Conservation (phyloP, 2,797 vertebrate species). For the Xenentodon cancila region DNA sequence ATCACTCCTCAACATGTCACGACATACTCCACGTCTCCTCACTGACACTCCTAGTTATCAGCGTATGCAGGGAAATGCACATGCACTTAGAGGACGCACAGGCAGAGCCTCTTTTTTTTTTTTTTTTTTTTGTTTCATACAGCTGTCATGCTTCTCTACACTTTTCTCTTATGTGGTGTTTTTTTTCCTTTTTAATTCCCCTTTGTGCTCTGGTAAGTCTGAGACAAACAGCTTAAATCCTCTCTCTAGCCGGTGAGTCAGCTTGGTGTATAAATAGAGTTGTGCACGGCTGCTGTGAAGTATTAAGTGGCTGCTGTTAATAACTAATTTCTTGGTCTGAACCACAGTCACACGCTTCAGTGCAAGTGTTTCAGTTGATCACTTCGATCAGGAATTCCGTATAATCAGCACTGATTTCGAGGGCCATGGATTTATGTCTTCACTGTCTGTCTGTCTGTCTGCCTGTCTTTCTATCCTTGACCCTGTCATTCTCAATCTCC, state of each 20-base stretch:
- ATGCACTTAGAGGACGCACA: slow-evolving; percentile 23
- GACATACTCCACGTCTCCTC: slow-evolving; percentile 14
- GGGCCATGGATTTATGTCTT: background rate
- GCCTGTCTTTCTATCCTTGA: slow-evolving; percentile 23
- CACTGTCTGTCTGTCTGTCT: slow-evolving; percentile 8
- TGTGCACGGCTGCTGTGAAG: slow-evolving; percentile 40
- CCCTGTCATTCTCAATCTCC: slow-evolving; percentile 51
- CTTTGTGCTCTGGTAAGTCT: slow-evolving; percentile 44
- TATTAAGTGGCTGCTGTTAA: slow-evolving; percentile 34
- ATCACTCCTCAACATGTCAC: slow-evolving; percentile 32
- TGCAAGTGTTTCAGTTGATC: slow-evolving; percentile 4
- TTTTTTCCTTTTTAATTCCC: slow-evolving; percentile 30
- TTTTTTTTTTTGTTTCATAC: slow-evolving; percentile 14
- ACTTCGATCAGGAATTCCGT: slow-evolving; percentile 5
- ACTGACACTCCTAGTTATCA: slow-evolving; percentile 4
- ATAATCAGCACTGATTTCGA: background rate
- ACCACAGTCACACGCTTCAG: slow-evolving; percentile 3
- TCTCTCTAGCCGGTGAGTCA: slow-evolving; percentile 47
- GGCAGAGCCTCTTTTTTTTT: background rate
- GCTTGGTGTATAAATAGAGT: slow-evolving; percentile 55
- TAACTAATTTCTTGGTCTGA: slow-evolving; percentile 23
- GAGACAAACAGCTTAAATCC: slow-evolving; percentile 51
- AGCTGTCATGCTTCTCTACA: slow-evolving; percentile 28
- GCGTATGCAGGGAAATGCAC: slow-evolving; percentile 23
- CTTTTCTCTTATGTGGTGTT: slow-evolving; percentile 5